Conservation (phyloP, 2,888 invertebrate genomes). For the Neoscelio sp. region DNA sequence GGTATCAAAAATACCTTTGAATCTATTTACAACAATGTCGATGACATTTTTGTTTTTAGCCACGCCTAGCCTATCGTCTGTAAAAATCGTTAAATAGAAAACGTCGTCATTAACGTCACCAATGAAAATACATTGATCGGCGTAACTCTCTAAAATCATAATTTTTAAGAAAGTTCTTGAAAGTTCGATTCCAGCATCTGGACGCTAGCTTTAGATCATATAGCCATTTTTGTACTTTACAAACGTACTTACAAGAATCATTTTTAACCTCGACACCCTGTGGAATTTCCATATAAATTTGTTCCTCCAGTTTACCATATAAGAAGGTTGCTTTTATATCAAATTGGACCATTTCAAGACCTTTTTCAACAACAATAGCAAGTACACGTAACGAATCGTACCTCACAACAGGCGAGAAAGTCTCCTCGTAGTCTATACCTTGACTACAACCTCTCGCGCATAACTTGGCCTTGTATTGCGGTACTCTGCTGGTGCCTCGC, state of each 20-base stretch:
- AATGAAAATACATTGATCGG: too few species aligned
- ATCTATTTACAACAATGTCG: slow-evolving; percentile 18
- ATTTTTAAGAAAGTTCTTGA: slow-evolving; percentile 61
- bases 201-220: too few species aligned
- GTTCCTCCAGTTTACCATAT: slow-evolving; percentile 51
- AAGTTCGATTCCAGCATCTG: slow-evolving; percentile 71
- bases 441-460: slow-evolving; percentile 38
- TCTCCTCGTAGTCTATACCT: slow-evolving; percentile 47
- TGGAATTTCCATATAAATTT: slow-evolving; percentile 33
- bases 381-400: slow-evolving; percentile 34
- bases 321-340: slow-evolving; percentile 63
- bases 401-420: slow-evolving; percentile 30
- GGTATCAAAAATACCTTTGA: slow-evolving; percentile 40
- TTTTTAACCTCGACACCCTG: slow-evolving; percentile 2
- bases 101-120: too few species aligned
- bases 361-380: slow-evolving; percentile 46
- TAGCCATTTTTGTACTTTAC: slow-evolving; percentile 69
- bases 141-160: slow-evolving; percentile 64
- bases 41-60: slow-evolving; percentile 7
- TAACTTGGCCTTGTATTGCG: slow-evolving; percentile 31
- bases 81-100: too few species aligned
- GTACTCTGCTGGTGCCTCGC: too few species aligned
- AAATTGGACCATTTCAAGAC: slow-evolving; percentile 48
- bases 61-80: slow-evolving; percentile 51
- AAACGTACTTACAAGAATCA: slow-evolving; percentile 65